These are phyloP conservation scores for Sinopyrophorus schimmeli DNA, from an alignment of 2,888 invertebrate genomes.

Conservation along the genomic window DNA sequence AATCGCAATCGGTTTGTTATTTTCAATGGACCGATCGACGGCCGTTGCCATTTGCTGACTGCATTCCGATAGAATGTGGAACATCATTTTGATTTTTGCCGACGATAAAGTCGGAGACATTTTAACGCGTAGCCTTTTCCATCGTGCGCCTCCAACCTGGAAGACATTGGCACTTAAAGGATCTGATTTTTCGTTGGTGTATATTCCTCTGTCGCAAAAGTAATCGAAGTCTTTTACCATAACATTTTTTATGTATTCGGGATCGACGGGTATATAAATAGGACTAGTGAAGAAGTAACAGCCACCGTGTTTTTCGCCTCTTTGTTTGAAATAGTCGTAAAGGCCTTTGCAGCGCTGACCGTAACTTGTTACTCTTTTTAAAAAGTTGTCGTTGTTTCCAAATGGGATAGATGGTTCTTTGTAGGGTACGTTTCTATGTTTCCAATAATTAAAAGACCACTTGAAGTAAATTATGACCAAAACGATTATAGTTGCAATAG, in stretches of 20 bases:
- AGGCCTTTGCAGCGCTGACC: background rate
- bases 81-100: conserved; percentile 66
- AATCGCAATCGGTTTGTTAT: conserved; percentile 30
- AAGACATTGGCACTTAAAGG: conserved; percentile 61
- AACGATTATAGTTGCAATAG: no score
- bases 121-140: conserved; percentile 63
- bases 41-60: conserved; percentile 55
- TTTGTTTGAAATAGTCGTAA: background rate
- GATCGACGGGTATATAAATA: conserved; percentile 22
- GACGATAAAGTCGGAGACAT: conserved; percentile 66
- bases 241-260: conserved; percentile 47
- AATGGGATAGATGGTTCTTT: background rate
- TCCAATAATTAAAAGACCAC: background rate
- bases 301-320: conserved; percentile 1
- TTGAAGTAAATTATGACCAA: background rate
- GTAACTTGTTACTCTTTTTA: background rate
- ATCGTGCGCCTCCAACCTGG: conserved; percentile 57
- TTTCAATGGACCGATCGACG: conserved; percentile 29
- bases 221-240: conserved; percentile 61
- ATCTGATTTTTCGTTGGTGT: conserved; percentile 60
- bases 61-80: conserved; percentile 60
- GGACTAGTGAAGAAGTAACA: conserved; percentile 24
- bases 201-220: conserved; percentile 64
- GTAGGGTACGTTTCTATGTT: background rate
- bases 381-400: background rate